These are phyloP conservation scores for Hydrocynus forskahlii DNA, from an alignment of 2,797 vertebrate genomes.

Conservation along the genomic window DNA sequence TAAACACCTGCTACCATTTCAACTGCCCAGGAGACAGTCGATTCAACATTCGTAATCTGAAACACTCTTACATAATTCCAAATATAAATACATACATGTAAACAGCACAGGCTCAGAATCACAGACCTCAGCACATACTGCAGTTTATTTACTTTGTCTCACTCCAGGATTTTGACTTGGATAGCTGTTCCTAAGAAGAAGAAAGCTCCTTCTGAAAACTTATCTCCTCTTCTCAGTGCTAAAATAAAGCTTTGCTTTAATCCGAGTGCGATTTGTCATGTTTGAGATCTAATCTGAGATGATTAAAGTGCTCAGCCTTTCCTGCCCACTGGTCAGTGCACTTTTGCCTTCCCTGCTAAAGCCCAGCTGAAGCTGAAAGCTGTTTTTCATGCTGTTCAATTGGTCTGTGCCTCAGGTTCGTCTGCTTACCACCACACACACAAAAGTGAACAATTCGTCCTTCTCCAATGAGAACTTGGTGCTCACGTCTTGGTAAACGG, in stretches of 20 bases:
- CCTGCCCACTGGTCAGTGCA: background rate
- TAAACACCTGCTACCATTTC: background rate
- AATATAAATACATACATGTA: background rate
- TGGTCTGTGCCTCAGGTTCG: constrained; percentile 5
- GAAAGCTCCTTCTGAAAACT: background rate
- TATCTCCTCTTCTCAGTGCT: background rate
- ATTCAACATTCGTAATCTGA: background rate
- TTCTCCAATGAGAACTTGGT: constrained; percentile 23
- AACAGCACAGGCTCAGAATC: background rate
- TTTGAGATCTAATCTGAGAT: constrained; percentile 25
- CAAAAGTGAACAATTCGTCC: no score
- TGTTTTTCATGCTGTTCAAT: constrained; percentile 6
- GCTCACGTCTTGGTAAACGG: constrained; percentile 26
- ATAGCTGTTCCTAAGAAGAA: background rate
- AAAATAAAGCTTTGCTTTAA: constrained; percentile 5
- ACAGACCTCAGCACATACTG: no score
- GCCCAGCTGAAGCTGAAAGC: background rate
- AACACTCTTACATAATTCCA: background rate
- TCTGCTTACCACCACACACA: background rate
- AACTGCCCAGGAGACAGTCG: background rate
- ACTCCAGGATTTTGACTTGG: no score
- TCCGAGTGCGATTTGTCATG: constrained; percentile 11
- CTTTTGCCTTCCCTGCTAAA: background rate
- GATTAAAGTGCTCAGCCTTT: constrained; percentile 24
- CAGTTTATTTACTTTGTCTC: background rate